phyloP scores from a whole-genome alignment of 2,113 vertebrate species.

The Pogona vitticeps region DNA sequence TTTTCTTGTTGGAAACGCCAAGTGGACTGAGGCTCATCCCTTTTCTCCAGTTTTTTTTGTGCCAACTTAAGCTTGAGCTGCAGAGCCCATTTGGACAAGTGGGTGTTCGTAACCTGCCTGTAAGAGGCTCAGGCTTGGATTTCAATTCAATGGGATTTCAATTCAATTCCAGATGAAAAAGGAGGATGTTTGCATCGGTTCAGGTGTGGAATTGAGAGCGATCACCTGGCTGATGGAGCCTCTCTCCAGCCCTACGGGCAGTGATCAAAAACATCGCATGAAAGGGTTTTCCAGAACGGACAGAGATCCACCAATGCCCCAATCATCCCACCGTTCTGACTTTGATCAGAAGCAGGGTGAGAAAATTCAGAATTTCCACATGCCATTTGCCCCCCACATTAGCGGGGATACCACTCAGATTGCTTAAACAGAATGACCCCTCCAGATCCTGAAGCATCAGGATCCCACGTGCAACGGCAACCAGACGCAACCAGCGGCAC shows the following conservation, averaged over 20 bases:
- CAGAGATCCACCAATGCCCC: no score
- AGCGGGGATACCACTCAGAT: no score
- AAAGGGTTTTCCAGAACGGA: not conserved
- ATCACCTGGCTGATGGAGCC: not conserved
- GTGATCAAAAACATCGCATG: not conserved
- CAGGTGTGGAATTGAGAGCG: not conserved
- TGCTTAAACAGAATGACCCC: not conserved
- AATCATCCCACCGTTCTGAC: not conserved
- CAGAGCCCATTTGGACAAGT: not conserved
- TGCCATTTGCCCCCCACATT: not conserved
- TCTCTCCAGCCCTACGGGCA: not conserved
- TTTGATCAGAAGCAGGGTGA: not conserved
- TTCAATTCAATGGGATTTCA: no score
- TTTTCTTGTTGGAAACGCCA: no score
- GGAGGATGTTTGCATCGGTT: not conserved
- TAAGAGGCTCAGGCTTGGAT: not conserved
- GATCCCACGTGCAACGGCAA: not conserved
- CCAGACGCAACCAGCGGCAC: no score
- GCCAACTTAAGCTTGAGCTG: not conserved
- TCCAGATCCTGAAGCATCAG: not conserved
- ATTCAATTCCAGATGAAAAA: not conserved
- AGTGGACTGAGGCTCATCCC: no score
- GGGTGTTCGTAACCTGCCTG: not conserved
- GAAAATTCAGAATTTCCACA: no score
- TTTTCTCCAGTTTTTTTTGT: no score